Conservation (phyloP, 2,797 vertebrate genomes). For the Neolamprologus multifasciatus region DNA sequence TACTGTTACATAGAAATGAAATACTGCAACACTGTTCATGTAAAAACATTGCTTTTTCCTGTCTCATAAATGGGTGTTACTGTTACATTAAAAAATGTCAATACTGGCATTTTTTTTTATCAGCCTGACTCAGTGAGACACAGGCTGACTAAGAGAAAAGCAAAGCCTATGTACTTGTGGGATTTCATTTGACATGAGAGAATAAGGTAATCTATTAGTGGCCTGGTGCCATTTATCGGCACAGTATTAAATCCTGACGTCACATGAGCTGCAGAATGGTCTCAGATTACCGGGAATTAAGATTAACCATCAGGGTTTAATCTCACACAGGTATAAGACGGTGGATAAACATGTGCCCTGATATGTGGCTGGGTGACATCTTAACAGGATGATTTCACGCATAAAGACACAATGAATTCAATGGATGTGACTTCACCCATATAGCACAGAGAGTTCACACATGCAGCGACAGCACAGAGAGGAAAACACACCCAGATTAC, state of each 20-base stretch:
- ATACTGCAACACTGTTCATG: neutral
- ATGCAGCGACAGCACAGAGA: neutral
- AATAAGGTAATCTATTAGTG: slow-evolving; percentile 45
- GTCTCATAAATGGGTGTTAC: neutral
- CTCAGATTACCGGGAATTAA: slow-evolving; percentile 58
- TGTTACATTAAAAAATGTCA: neutral
- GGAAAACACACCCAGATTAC: neutral
- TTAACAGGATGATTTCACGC: slow-evolving; percentile 6
- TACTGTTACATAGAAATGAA: neutral
- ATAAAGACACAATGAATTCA: neutral
- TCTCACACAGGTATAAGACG: slow-evolving; percentile 52
- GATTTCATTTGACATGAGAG: slow-evolving; percentile 43
- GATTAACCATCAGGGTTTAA: slow-evolving; percentile 46
- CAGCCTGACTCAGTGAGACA: neutral
- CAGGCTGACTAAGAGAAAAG: neutral
- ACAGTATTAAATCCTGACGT: slow-evolving; percentile 42
- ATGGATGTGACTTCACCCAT: neutral
- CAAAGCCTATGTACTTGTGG: slow-evolving; percentile 18
- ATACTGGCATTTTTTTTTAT: neutral
- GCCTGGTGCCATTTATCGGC: slow-evolving; percentile 35
- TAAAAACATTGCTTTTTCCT: neutral
- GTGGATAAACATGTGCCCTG: slow-evolving; percentile 38
- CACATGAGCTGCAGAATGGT: slow-evolving; percentile 37
- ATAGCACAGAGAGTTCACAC: neutral
- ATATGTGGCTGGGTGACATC: slow-evolving; percentile 16